Conservation (phyloP, 2,888 invertebrate species). For the Pimpla rufipes region DNA sequence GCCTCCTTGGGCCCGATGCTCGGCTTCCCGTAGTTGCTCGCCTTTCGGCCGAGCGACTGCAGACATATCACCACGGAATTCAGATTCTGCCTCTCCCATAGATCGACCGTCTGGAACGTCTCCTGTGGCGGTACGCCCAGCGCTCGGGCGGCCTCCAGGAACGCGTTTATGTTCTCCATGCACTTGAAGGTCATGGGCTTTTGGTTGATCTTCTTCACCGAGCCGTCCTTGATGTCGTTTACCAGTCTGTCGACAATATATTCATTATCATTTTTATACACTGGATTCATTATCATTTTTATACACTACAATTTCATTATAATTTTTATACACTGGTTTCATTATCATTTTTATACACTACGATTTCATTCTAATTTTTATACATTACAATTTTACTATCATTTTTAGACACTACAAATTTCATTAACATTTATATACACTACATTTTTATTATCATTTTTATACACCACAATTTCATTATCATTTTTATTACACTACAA, state of each 20-base stretch:
- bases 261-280: background rate
- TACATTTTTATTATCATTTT: too few species aligned
- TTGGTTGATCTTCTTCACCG: slow-evolving; percentile 95
- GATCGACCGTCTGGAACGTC: slow-evolving; percentile 98
- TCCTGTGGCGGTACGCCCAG: slow-evolving; percentile 97
- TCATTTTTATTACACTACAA: too few species aligned
- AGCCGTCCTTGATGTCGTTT: slow-evolving; percentile 94
- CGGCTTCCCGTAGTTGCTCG: slow-evolving; percentile 93
- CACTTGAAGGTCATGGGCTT: slow-evolving; percentile 98
- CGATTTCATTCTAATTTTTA: too few species aligned
- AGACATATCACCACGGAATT: slow-evolving; percentile 98
- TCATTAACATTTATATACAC: too few species aligned
- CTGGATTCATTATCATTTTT: too few species aligned
- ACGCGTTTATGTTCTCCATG: slow-evolving; percentile 99
- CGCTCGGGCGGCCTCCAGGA: slow-evolving; percentile 93
- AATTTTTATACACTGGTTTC: too few species aligned
- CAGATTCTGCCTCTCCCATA: slow-evolving; percentile 98
- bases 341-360: too few species aligned
- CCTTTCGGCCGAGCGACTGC: slow-evolving; percentile 97
- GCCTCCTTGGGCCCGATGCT: slow-evolving; percentile 98
- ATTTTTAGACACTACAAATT: too few species aligned
- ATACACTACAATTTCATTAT: too few species aligned
- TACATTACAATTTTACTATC: too few species aligned
- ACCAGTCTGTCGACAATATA: slow-evolving; percentile 88
- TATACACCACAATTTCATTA: too few species aligned